phyloP scores from a whole-genome alignment of 1,140 invertebrate genomes.

The Brachionus rubens region DNA sequence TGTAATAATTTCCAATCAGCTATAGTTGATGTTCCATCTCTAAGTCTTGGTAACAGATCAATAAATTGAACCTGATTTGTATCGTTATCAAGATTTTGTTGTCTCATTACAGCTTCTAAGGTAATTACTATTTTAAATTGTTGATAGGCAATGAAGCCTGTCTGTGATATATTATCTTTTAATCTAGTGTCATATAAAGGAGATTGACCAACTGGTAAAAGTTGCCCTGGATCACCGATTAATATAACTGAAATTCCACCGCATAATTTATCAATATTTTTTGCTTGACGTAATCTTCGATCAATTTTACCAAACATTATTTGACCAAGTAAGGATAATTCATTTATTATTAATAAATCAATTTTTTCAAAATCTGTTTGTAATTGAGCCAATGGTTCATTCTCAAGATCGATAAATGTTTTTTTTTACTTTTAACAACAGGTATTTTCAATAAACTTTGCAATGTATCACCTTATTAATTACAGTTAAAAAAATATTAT shows the following conservation, averaged over 20 bases:
- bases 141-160: neutral
- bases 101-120: neutral
- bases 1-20: neutral
- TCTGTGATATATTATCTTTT: neutral
- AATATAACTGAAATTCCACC: neutral
- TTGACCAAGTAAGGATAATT: too few relatives aligned
- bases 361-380: too few relatives aligned
- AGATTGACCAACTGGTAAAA: neutral
- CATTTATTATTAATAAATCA: too few relatives aligned
- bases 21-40: neutral
- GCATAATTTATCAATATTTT: neutral
- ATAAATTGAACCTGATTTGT: neutral
- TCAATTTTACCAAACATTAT: neutral
- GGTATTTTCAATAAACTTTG: too few relatives aligned
- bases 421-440: too few relatives aligned
- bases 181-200: neutral
- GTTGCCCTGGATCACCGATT: too few relatives aligned
- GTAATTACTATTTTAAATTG: neutral
- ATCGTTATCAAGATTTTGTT: neutral
- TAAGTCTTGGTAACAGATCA: neutral
- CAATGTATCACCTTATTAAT: too few relatives aligned
- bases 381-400: too few relatives aligned
- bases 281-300: neutral
- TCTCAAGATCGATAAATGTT: too few relatives aligned
- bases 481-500: too few relatives aligned